phyloP scores from a whole-genome alignment of 2,113 vertebrate species.

The Platysternon megacephalum region DNA sequence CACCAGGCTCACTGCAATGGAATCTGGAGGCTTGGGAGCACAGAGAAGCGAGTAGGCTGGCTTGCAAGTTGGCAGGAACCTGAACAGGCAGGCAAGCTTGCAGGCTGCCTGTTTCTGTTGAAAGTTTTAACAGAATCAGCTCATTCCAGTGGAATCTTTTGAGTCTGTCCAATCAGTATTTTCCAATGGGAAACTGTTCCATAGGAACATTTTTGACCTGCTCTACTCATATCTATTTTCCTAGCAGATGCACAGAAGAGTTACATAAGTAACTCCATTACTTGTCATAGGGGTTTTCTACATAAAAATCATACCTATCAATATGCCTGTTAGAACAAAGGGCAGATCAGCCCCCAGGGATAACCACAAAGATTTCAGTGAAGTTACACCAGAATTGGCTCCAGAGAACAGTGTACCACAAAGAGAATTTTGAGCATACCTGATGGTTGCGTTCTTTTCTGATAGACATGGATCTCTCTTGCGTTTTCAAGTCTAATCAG shows the following conservation, averaged over 20 bases:
- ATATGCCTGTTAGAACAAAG: background rate
- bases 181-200: background rate
- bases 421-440: constrained; percentile 78
- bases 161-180: background rate
- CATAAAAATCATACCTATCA: background rate
- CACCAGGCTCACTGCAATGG: background rate
- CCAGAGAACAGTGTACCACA: background rate
- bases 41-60: background rate
- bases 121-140: accelerated
- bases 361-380: background rate
- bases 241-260: background rate
- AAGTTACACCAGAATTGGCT: background rate
- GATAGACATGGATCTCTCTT: constrained; percentile 86
- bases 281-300: background rate
- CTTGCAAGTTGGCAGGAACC: background rate
- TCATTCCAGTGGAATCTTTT: background rate
- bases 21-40: accelerated
- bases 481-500: constrained; percentile 84
- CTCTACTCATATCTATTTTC: accelerated
- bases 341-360: background rate
- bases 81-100: background rate
- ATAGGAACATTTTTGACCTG: accelerated
- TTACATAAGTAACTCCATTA: background rate
- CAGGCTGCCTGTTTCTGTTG: background rate
- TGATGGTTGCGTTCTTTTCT: constrained; percentile 90